Conservation (phyloP, 2,888 invertebrate genomes). For the Matsumyia berberina region DNA sequence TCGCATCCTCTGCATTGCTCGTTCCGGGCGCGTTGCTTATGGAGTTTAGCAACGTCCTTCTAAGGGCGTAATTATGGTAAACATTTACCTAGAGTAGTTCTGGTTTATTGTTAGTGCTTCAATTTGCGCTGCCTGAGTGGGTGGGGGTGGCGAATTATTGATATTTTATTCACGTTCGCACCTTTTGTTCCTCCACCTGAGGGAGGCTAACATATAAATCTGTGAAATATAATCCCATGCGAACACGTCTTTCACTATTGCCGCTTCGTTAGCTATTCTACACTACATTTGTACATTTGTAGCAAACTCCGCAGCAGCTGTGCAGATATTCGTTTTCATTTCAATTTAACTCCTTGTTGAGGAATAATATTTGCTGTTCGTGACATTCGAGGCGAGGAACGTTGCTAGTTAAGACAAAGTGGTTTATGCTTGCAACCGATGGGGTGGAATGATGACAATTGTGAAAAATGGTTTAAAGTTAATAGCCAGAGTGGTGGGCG, state of each 20-base stretch:
- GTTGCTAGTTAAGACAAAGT: conserved; percentile 36
- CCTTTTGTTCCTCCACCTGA: conserved; percentile 31
- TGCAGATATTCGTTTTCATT: conserved; percentile 57
- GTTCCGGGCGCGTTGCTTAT: conserved; percentile 26
- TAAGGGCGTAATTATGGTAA: conserved; percentile 73
- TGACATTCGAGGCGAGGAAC: conserved; percentile 54
- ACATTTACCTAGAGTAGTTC: conserved; percentile 69
- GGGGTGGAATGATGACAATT: conserved; percentile 66
- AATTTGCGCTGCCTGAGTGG: conserved; percentile 43
- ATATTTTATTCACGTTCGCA: conserved; percentile 73
- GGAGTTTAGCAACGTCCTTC: conserved; percentile 57
- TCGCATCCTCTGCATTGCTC: conserved; percentile 24
- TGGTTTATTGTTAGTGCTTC: conserved; percentile 57
- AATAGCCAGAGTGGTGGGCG: conserved; percentile 35
- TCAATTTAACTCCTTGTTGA: conserved; percentile 71
- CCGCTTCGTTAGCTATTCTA: conserved; percentile 65
- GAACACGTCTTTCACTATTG: conserved; percentile 49
- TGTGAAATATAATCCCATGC: conserved; percentile 66
- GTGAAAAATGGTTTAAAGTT: conserved; percentile 65
- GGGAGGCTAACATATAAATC: conserved; percentile 50
- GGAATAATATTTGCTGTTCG: conserved; percentile 75
- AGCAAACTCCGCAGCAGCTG: conserved; percentile 12
- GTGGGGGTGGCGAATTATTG: conserved; percentile 44
- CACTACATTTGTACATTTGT: conserved; percentile 20
- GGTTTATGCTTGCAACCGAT: conserved; percentile 47